Evolutionary conservation across 2,888 invertebrate genomes (phyloP).

Genomic region (Cephus sareptanus): DNA sequence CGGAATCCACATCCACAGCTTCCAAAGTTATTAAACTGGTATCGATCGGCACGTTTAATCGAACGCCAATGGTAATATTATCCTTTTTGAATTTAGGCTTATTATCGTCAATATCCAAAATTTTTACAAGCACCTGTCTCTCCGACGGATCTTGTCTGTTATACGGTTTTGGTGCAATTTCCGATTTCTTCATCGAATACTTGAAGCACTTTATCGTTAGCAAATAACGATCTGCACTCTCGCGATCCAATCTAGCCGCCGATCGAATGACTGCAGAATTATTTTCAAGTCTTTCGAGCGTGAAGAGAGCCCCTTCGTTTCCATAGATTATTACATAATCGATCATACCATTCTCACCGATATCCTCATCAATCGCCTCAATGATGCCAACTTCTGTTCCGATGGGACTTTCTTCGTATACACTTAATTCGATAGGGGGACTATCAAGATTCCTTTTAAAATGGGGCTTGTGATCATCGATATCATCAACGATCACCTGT

Average conservation of each 20-base stretch:
- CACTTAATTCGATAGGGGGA: conserved; percentile 71
- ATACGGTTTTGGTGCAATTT: conserved; percentile 69
- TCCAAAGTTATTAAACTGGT: conserved; percentile 76
- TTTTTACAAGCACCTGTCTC: conserved; percentile 73
- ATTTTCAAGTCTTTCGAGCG: conserved; percentile 73
- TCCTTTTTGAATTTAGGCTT: conserved; percentile 75
- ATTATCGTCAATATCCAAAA: conserved; percentile 81
- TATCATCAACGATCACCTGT: conserved; percentile 76
- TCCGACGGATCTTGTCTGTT: conserved; percentile 79
- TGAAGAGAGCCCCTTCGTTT: conserved; percentile 75
- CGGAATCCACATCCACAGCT: conserved; percentile 77
- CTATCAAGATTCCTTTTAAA: conserved; percentile 77
- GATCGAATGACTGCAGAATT: conserved; percentile 75
- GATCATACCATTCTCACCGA: conserved; percentile 79
- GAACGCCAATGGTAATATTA: conserved; percentile 76
- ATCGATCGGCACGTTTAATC: conserved; percentile 80
- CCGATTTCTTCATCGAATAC: conserved; percentile 51
- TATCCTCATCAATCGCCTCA: conserved; percentile 80
- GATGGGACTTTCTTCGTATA: conserved; percentile 76
- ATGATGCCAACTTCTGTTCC: conserved; percentile 77
- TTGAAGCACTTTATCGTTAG: conserved; percentile 80
- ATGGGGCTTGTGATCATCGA: conserved; percentile 83
- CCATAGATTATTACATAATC: conserved; percentile 81
- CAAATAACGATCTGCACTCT: conserved; percentile 70
- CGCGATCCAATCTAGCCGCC: conserved; percentile 75